Base-by-base conservation (phyloP, 2,888 invertebrate species). In the Galerucella nymphaeae region DNA sequence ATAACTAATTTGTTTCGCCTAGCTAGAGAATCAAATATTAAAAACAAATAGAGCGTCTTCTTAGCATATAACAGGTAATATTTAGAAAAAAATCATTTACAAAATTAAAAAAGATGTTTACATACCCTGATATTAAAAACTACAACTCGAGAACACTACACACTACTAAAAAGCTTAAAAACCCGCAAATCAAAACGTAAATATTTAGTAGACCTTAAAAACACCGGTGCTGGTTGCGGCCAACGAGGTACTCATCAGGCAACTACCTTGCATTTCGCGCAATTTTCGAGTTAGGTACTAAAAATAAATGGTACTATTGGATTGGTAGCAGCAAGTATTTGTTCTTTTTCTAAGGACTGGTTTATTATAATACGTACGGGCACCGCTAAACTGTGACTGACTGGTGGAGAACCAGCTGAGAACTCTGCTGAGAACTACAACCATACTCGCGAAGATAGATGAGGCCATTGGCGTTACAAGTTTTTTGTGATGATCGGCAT, bases 201-300 rank as follows among this genome's bases (percentile, higher is more conserved):
- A 6, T 30, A 38, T 16, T 10, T 16, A 53, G 18, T 18, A 18
- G 50, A 16, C 16, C 53, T 16, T 18, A 53, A 45, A 42, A 16
- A 53, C 53, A 10, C 18, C 53, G 53, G 53, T 10, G 53, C 10
- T 16, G 8, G 23, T 30, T 58, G 30, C 30, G 23, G 58, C 58
- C 30, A 30, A 58, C 58, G 30, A 66, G 53, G 30, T 64, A 48
- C 53, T 50, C 64, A 50, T 8, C 64, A 18, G 16, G 13, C 38
- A 18, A 66, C 55, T 66, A 55, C n/a, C 55, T 41, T 66, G 55
- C 65, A 66, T 55, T 66, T 66, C 55, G 65, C 55, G 65, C 65
- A 66, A 55, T 66, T 66, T 66, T 66, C 53, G 55, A 66, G 65
- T 66, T 66, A 66, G 65, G 65, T 66, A 66, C 55, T 66, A 38